phyloP scores from a whole-genome alignment of 1,140 invertebrate species.

The Eciton burchellii region DNA sequence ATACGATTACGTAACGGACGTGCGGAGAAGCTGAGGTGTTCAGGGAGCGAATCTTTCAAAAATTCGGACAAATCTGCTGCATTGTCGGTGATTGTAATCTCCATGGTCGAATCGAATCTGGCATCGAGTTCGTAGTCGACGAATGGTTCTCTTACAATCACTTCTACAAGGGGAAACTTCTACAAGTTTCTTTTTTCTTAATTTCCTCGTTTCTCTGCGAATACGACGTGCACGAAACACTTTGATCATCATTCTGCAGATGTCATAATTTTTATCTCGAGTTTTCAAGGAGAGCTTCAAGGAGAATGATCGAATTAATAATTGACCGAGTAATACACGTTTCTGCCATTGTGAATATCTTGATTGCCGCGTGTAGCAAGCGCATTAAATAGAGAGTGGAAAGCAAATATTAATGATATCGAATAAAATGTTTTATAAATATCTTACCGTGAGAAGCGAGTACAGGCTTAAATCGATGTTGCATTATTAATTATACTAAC shows the following conservation, averaged over 20 bases:
- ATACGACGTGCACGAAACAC: neutral
- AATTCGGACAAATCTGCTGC: conserved; percentile 64
- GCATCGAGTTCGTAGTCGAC: conserved; percentile 21
- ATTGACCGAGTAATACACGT: neutral
- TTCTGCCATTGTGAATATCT: neutral
- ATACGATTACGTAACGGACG: conserved; percentile 58
- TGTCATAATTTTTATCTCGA: neutral
- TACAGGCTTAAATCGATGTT: neutral
- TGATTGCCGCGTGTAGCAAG: neutral
- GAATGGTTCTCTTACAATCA: too few species aligned
- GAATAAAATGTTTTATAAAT: neutral
- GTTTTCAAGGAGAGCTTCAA: too few species aligned
- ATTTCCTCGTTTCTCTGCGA: neutral
- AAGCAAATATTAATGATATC: neutral
- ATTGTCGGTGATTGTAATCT: conserved; percentile 24
- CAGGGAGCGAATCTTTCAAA: conserved; percentile 54
- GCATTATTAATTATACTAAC: conserved; percentile 6
- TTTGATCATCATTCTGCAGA: neutral
- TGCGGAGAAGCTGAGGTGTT: neutral
- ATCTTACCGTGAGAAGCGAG: neutral
- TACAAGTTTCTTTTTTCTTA: too few species aligned
- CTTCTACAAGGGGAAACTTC: too few species aligned
- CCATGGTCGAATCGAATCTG: conserved; percentile 23
- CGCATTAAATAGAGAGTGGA: neutral
- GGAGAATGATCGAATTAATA: neutral